These are phyloP conservation scores for Lasiurus cinereus DNA, from an alignment of 2,113 vertebrate genomes.

Conservation along the genomic window DNA sequence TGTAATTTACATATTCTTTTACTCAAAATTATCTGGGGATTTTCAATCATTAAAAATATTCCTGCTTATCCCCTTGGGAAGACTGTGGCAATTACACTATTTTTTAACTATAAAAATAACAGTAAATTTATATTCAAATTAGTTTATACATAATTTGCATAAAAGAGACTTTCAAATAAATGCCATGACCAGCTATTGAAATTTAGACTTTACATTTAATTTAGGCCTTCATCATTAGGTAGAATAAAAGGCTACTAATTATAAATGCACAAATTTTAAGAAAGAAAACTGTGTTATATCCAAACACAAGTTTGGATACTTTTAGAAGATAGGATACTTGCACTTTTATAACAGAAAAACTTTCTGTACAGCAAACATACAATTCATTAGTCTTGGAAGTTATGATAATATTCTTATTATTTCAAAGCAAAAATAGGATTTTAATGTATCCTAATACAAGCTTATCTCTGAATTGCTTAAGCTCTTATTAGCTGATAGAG, in stretches of 20 bases:
- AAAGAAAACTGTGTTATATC: constrained; percentile 64
- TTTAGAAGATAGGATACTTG: constrained; percentile 17
- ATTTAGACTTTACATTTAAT: constrained; percentile 40
- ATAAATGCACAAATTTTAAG: constrained; percentile 51
- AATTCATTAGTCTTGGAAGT: not conserved
- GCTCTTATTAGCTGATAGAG: constrained; percentile 3
- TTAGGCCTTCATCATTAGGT: constrained; percentile 69
- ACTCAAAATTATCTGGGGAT: not conserved
- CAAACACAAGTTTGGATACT: constrained; percentile 60
- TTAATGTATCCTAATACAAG: not conserved
- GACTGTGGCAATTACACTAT: not conserved
- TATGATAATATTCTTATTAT: constrained; percentile 36
- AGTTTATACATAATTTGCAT: constrained; percentile 39
- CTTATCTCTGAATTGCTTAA: constrained; percentile 48
- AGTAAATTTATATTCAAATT: constrained; percentile 63
- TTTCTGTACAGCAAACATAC: constrained; percentile 35
- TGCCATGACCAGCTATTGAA: constrained; percentile 42
- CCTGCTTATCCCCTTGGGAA: not conserved
- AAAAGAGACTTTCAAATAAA: constrained; percentile 24
- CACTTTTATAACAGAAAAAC: not conserved
- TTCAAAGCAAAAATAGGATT: not conserved
- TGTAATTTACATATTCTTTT: not conserved
- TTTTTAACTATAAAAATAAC: constrained; percentile 35
- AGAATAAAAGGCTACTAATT: constrained; percentile 63
- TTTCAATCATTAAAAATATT: constrained; percentile 33